Evolutionary conservation across 2,888 invertebrate species (phyloP).

Genomic region (Netelia virgata): DNA sequence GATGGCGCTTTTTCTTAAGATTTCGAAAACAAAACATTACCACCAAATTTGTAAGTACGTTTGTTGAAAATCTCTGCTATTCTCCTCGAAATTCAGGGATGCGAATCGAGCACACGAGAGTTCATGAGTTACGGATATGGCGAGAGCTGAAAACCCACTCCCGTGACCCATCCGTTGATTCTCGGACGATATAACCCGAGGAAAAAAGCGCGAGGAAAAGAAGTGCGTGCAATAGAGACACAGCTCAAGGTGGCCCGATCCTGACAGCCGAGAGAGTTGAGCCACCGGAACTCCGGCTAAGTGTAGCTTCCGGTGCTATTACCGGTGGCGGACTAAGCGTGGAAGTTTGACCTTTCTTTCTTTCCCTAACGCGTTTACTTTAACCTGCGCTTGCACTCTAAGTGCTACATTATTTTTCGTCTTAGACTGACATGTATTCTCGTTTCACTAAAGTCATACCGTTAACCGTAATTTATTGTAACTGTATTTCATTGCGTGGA

Average conservation of each 20-base stretch:
- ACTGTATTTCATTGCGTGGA: not conserved
- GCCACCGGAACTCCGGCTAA: slow-evolving; percentile 79
- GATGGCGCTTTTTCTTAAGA: slow-evolving; percentile 30
- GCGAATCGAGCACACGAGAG: slow-evolving; percentile 69
- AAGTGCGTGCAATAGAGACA: slow-evolving; percentile 41
- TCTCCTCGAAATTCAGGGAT: slow-evolving; percentile 45
- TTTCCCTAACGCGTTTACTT: slow-evolving; percentile 53
- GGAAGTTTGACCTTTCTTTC: slow-evolving; percentile 43
- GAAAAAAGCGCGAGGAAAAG: slow-evolving; percentile 36
- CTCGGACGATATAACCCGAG: slow-evolving; percentile 24
- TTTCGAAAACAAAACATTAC: slow-evolving; percentile 21
- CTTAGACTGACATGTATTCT: not conserved
- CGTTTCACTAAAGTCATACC: slow-evolving; percentile 9
- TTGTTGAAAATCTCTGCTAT: slow-evolving; percentile 27
- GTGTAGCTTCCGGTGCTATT: slow-evolving; percentile 82
- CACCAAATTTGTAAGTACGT: slow-evolving; percentile 23
- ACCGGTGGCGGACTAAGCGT: slow-evolving; percentile 70
- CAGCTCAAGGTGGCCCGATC: slow-evolving; percentile 54
- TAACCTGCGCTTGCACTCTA: slow-evolving; percentile 39
- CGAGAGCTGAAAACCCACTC: slow-evolving; percentile 66
- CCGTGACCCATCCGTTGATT: slow-evolving; percentile 51
- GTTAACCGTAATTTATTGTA: not conserved
- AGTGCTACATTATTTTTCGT: slow-evolving; percentile 24
- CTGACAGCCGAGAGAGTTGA: slow-evolving; percentile 72
- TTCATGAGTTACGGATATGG: slow-evolving; percentile 78